A percentile compares a stretch with the other conserved stretches of the same genome.
Conservation (phyloP, 2,888 invertebrate genomes). For the Marasmarcha lunaedactyla region DNA sequence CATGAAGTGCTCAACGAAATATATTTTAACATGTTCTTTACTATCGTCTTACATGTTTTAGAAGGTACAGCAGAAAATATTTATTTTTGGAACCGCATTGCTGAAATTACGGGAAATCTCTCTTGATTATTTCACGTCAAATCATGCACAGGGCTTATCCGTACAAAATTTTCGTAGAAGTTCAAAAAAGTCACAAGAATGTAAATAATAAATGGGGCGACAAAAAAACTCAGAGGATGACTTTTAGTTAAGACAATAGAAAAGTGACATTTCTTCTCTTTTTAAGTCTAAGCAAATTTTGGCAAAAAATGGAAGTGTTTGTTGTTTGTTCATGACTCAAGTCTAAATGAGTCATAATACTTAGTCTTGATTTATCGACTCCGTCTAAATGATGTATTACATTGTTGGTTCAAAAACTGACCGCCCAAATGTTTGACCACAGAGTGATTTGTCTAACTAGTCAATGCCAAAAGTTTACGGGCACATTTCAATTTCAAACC, state of each 20-base stretch:
- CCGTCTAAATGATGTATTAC: slow-evolving; percentile 21
- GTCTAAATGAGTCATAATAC: too few species aligned
- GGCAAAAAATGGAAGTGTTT: neutral
- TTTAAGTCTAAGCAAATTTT: neutral
- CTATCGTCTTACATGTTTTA: too few species aligned
- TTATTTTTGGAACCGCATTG: too few species aligned
- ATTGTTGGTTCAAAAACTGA: slow-evolving; percentile 19
- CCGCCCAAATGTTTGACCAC: slow-evolving; percentile 37
- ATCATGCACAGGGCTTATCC: too few species aligned
- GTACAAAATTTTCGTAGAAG: slow-evolving; percentile 20
- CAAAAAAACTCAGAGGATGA: slow-evolving; percentile 29
- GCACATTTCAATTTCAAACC: slow-evolving; percentile 28
- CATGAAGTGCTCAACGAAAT: too few species aligned
- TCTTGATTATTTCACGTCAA: too few species aligned
- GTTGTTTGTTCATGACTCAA: too few species aligned
- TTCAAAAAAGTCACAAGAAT: slow-evolving; percentile 22
- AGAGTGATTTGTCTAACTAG: slow-evolving; percentile 18
- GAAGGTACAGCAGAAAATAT: too few species aligned
- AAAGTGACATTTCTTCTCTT: slow-evolving; percentile 31
- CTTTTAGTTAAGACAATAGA: slow-evolving; percentile 37
- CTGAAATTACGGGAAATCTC: too few species aligned
- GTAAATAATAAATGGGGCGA: slow-evolving; percentile 27
- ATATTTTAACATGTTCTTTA: too few species aligned
- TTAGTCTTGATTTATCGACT: neutral
- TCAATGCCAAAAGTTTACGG: slow-evolving; percentile 49